Percentiles rank a stretch among this genome's conserved stretches.
These are phyloP conservation scores for Dromas ardeola DNA, from an alignment of 2,113 vertebrate species.

Conservation along the genomic window DNA sequence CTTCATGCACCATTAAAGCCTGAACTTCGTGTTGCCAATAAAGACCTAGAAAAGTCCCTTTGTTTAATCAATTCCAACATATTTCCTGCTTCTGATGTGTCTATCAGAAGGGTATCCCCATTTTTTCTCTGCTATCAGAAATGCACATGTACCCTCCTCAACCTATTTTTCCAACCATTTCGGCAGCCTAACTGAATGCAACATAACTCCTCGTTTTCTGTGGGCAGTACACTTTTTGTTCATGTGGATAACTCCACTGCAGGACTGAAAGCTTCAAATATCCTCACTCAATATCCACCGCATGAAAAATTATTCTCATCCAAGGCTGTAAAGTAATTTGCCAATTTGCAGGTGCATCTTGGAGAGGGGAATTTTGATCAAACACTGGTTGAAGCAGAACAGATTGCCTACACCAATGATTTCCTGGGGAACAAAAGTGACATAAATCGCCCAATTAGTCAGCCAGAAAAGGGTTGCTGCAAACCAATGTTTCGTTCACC, in stretches of 20 bases:
- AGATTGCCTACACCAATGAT: constrained; percentile 13
- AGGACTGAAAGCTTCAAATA: constrained; percentile 17
- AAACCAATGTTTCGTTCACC: not conserved
- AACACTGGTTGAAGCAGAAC: constrained; percentile 31
- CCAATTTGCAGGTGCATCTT: constrained; percentile 18
- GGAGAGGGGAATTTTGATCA: constrained; percentile 23
- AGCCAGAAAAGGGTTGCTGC: not conserved
- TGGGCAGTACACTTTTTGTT: not conserved
- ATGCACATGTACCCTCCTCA: not conserved
- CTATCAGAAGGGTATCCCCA: not conserved
- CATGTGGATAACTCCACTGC: fast-evolving
- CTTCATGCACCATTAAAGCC: not conserved
- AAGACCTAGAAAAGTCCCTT: not conserved
- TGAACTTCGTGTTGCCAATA: not conserved
- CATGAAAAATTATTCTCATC: constrained; percentile 34
- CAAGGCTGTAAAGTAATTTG: constrained; percentile 36
- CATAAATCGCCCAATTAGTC: not conserved
- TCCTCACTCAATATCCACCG: not conserved
- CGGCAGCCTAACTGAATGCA: not conserved
- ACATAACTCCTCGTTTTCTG: not conserved
- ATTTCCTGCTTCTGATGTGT: not conserved
- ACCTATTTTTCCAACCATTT: not conserved
- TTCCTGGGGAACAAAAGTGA: not conserved
- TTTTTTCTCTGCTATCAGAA: not conserved
- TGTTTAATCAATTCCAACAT: not conserved